Evolutionary conservation across 2,888 invertebrate genomes (phyloP).

Genomic region (Notocelia uddmanniana): DNA sequence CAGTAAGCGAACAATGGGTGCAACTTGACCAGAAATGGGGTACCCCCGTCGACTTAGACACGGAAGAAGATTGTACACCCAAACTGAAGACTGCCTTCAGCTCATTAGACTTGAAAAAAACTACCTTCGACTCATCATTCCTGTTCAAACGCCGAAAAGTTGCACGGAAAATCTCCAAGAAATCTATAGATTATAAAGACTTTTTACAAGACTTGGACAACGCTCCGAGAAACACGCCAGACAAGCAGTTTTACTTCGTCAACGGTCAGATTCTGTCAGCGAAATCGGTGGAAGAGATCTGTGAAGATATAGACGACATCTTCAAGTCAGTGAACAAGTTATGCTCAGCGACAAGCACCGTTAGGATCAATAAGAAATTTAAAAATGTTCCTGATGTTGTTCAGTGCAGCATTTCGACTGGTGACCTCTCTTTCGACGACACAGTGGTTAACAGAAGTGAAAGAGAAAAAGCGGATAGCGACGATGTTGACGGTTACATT

Average conservation of each 20-base stretch:
- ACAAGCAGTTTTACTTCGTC: conserved; percentile 48
- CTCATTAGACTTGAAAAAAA: conserved; percentile 42
- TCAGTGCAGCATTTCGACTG: conserved; percentile 71
- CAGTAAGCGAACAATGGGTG: conserved; percentile 47
- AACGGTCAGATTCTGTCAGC: conserved; percentile 49
- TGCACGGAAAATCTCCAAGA: conserved; percentile 31
- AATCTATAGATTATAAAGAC: conserved; percentile 46
- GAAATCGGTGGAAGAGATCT: conserved; percentile 48
- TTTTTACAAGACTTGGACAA: conserved; percentile 44
- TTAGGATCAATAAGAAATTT: conserved; percentile 60
- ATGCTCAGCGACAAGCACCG: conserved; percentile 63
- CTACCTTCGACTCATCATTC: conserved; percentile 49
- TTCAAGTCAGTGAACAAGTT: conserved; percentile 77
- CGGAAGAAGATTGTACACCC: conserved; percentile 44
- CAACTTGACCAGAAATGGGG: conserved; percentile 48
- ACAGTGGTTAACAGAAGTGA: conserved; percentile 55
- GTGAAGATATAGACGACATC: conserved; percentile 62
- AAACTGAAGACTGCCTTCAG: conserved; percentile 36
- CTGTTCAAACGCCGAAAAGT: conserved; percentile 43
- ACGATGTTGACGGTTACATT: conserved; percentile 70
- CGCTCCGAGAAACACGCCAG: conserved; percentile 28
- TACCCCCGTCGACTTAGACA: conserved; percentile 48
- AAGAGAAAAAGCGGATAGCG: conserved; percentile 58
- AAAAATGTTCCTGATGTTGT: conserved; percentile 64
- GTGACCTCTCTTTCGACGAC: conserved; percentile 73